Conservation (phyloP, 2,113 vertebrate species). For the Serinus canaria region DNA sequence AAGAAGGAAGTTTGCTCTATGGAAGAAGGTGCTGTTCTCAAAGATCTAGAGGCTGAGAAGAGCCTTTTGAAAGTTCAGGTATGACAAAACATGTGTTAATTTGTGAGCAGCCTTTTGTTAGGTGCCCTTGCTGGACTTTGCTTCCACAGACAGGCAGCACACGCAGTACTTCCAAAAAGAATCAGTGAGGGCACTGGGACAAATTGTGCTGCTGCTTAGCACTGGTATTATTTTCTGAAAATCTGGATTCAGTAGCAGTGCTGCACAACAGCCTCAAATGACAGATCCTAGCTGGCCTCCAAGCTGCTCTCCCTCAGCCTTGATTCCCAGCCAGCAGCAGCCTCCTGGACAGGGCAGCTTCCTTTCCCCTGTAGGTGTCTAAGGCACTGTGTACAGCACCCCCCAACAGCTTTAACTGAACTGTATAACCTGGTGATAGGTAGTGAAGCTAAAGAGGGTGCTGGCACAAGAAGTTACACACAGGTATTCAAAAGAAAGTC, state of each 20-base stretch:
- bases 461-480: background rate
- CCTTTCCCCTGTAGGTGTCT: background rate
- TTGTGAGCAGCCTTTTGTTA: background rate
- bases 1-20: background rate
- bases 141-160: background rate
- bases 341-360: background rate
- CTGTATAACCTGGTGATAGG: accelerated
- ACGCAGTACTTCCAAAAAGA: background rate
- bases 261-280: background rate
- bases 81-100: accelerated
- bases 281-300: background rate
- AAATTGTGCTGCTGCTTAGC: background rate
- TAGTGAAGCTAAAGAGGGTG: background rate
- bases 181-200: background rate
- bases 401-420: background rate
- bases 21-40: background rate
- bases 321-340: background rate
- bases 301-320: background rate
- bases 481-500: background rate
- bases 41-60: background rate
- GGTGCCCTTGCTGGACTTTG: background rate
- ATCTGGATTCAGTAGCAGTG: background rate
- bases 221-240: background rate
- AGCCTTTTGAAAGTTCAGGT: background rate
- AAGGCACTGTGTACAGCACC: background rate